phyloP scores from a whole-genome alignment of 2,888 invertebrate species.

The Papilio demoleus region DNA sequence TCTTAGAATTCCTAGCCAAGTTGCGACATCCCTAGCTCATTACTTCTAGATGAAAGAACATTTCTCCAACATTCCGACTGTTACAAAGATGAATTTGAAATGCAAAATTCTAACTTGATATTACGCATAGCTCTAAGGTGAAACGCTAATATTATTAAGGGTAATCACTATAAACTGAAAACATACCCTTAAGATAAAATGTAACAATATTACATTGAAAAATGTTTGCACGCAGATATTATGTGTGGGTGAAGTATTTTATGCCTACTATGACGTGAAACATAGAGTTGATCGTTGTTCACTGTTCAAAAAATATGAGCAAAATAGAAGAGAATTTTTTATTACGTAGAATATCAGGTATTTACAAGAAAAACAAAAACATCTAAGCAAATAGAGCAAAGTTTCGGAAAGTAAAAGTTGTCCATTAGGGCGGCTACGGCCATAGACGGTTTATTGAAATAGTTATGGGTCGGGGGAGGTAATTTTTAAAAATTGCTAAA shows the following conservation, averaged over 20 bases:
- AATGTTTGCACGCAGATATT: neutral
- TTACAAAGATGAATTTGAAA: too few species aligned
- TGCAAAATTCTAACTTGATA: neutral
- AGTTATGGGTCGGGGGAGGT: constrained; percentile 70
- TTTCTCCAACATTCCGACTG: neutral
- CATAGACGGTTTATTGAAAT: constrained; percentile 79
- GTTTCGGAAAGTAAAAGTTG: constrained; percentile 75
- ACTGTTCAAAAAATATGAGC: neutral
- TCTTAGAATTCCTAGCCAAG: constrained; percentile 58
- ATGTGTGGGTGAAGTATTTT: neutral
- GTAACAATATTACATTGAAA: constrained; percentile 4
- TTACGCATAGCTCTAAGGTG: too few species aligned
- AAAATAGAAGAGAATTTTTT: neutral
- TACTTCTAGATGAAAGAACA: constrained; percentile 24
- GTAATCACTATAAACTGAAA: too few species aligned
- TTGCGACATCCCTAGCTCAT: constrained; percentile 54
- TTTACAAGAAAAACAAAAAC: constrained; percentile 48
- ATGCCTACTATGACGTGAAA: neutral
- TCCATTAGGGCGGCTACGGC: constrained; percentile 71
- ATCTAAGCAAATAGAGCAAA: constrained; percentile 65
- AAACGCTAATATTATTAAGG: too few species aligned
- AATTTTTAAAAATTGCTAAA: constrained; percentile 78
- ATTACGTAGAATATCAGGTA: constrained; percentile 1
- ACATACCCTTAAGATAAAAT: neutral
- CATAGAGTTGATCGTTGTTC: neutral